Conservation (phyloP, 1,140 invertebrate species). For the Argopecten irradians region DNA sequence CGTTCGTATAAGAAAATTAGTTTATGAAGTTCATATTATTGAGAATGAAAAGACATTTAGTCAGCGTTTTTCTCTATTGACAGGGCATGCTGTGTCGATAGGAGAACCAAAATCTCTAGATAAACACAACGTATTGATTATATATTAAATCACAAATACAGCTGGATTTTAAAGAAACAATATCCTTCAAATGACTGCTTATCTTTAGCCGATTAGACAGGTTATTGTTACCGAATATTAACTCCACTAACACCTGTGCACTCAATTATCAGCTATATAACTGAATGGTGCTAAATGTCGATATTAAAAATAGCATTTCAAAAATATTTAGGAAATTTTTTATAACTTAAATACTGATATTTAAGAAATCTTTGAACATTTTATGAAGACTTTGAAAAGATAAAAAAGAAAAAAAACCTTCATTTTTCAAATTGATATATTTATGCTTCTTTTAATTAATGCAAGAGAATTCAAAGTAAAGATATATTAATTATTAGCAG, state of each 20-base stretch:
- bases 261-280: too few species aligned
- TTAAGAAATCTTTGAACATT: background rate
- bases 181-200: slow-evolving; percentile 1
- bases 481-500: too few species aligned
- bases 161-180: background rate
- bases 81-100: background rate
- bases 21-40: too few species aligned
- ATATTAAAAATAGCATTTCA: background rate
- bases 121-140: slow-evolving; percentile 11
- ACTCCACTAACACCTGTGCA: background rate
- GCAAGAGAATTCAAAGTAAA: too few species aligned
- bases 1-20: too few species aligned
- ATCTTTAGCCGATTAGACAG: background rate
- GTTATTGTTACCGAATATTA: background rate
- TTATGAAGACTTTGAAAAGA: background rate
- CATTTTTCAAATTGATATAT: background rate
- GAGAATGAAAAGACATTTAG: too few species aligned
- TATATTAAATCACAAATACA: background rate
- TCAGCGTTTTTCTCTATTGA: too few species aligned
- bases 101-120: background rate
- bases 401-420: background rate
- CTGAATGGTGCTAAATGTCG: background rate
- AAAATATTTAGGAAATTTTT: background rate
- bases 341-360: background rate
- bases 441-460: background rate